A percentile compares a stretch with the other conserved stretches of the same genome.
Conservation (phyloP, 2,888 invertebrate species). For the Nymphalis urticae region DNA sequence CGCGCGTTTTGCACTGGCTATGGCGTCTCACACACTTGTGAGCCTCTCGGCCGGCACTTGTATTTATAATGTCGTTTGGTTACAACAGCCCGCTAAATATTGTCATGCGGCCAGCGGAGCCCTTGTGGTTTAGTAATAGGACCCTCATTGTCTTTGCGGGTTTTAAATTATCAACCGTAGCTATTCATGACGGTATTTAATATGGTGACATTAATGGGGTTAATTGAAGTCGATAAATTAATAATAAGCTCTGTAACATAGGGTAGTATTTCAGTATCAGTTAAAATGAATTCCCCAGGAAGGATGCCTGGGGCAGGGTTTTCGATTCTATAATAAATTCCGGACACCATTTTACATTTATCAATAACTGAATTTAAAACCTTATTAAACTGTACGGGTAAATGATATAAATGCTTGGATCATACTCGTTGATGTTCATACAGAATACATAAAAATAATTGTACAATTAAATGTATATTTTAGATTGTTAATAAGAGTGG, state of each 20-base stretch:
- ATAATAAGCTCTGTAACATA: neutral
- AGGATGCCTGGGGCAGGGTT: no score
- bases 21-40: constrained; percentile 65
- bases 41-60: constrained; percentile 58
- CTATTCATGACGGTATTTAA: constrained; percentile 13
- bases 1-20: constrained; percentile 62
- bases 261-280: neutral
- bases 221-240: neutral
- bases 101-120: constrained; percentile 69
- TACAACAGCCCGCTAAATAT: constrained; percentile 66
- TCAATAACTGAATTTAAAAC: no score
- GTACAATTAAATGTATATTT: no score
- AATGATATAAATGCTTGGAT: no score
- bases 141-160: constrained; percentile 49
- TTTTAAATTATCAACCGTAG: constrained; percentile 13
- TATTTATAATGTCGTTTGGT: constrained; percentile 78
- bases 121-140: constrained; percentile 69
- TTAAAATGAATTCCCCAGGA: neutral
- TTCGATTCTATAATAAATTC: no score
- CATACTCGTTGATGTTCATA: no score
- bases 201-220: neutral
- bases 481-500: no score
- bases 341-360: no score
- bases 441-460: no score
- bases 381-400: no score